Conservation (phyloP, 2,888 invertebrate genomes). For the Parnassius smintheus region DNA sequence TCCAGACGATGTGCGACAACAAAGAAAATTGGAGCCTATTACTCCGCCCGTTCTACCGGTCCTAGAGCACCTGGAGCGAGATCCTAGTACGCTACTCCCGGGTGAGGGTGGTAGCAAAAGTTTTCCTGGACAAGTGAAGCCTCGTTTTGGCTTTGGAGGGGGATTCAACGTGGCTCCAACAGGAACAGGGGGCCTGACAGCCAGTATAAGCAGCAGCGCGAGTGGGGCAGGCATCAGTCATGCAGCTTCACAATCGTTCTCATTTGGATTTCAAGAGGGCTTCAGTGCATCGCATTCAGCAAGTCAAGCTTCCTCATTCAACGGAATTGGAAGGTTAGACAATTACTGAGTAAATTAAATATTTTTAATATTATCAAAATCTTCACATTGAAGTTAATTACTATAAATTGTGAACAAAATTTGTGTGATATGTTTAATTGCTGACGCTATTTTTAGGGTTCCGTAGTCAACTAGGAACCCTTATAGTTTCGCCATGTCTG, state of each 20-base stretch:
- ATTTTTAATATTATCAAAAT: too few relatives aligned
- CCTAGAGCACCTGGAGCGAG: constrained; percentile 74
- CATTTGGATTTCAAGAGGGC: constrained; percentile 74
- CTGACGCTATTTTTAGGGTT: too few relatives aligned
- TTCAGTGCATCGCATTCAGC: constrained; percentile 76
- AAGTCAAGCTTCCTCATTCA: constrained; percentile 72
- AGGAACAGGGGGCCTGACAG: constrained; percentile 65
- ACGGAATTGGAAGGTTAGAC: constrained; percentile 72
- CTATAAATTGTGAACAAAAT: too few relatives aligned
- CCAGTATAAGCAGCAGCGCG: constrained; percentile 69
- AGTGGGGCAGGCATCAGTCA: constrained; percentile 68
- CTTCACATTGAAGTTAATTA: too few relatives aligned
- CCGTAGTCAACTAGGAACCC: too few relatives aligned
- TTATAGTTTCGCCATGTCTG: too few relatives aligned
- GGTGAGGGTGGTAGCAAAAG: constrained; percentile 44
- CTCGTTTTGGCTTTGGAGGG: constrained; percentile 63
- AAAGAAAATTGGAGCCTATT: constrained; percentile 67
- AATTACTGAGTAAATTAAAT: too few relatives aligned
- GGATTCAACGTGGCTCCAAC: constrained; percentile 69
- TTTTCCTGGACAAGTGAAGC: constrained; percentile 45
- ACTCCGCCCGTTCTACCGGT: constrained; percentile 76
- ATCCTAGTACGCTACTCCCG: constrained; percentile 71
- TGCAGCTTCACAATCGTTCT: constrained; percentile 72
- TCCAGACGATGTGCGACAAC: constrained; percentile 58
- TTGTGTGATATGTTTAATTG: too few relatives aligned